Conservation (phyloP, 2,797 vertebrate genomes). For the Cetoscarus ocellatus region DNA sequence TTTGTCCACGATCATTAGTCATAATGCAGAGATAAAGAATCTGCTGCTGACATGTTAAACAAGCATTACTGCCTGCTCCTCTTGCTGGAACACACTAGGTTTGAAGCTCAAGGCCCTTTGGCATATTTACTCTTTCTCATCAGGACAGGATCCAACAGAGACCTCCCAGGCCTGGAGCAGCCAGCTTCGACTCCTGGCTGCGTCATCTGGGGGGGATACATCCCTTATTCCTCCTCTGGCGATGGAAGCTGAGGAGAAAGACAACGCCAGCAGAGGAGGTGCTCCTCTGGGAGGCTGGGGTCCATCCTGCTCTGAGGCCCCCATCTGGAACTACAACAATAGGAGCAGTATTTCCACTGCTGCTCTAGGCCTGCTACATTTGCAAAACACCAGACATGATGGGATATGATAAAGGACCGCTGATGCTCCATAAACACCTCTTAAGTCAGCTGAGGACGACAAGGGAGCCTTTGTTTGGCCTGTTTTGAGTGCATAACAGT, state of each 20-base stretch:
- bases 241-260: conserved; percentile 58
- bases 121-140: conserved; percentile 56
- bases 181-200: conserved; percentile 28
- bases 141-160: conserved; percentile 48
- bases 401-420: conserved; percentile 28
- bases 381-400: conserved; percentile 49
- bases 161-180: conserved; percentile 42
- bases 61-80: conserved; percentile 10
- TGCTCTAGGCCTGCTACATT: conserved; percentile 57
- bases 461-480: conserved; percentile 28
- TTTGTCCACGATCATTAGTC: conserved; percentile 12
- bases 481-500: background rate
- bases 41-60: conserved; percentile 47
- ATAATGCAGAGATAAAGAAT: conserved; percentile 30
- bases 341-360: conserved; percentile 64
- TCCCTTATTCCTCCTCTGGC: conserved; percentile 64
- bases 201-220: conserved; percentile 80
- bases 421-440: conserved; percentile 51
- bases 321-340: conserved; percentile 74
- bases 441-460: conserved; percentile 43
- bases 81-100: conserved; percentile 23
- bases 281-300: conserved; percentile 76
- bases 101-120: conserved; percentile 34
- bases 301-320: conserved; percentile 73
- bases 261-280: conserved; percentile 44